Base-by-base conservation (phyloP, 2,888 invertebrate genomes). In the Pterostichus niger region DNA sequence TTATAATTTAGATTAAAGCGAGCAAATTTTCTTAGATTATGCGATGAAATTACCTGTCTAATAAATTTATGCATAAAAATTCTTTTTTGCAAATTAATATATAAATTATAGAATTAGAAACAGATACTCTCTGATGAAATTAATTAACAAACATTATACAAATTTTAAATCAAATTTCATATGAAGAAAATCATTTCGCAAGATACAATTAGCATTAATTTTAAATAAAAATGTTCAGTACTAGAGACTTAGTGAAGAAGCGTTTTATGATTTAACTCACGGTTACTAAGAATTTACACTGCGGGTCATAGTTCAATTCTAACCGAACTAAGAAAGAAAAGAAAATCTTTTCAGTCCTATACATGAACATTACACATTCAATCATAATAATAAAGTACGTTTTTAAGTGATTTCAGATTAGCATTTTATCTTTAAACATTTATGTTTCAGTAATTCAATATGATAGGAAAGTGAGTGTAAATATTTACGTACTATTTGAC, bases 181-280 rank as follows among this genome's bases (percentile, higher is more conserved):
- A 33, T 35, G 35, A 64, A 64, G n/a, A 64, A 35, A 64, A 64
- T 13, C n/a, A 7, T 64, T 24, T 64, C 35, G 64, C n/a, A 64
- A 64, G 64, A 64, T 64, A 64, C 64, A 64, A 64, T 64, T 64
- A 64, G 64, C 64, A 64, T 64, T 64, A 64, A 64, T 64, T 64
- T 13, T n/a, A 13, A 35, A 64, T 64, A 64, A 64, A 24, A 64
- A 64, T 13, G 31, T n/a, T 35, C 33, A 64, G 13, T 64, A 64
- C 64, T 33, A 7, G n/a, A 33, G 33, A 13, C 13, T 7, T 64
- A 64, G 35, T 64, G 64, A 64, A 64, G 64, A 64, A 64, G 64
- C 6, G 11, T n/a, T 59, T 64, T 13, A 13, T 35, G 3, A 35
- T 35, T 61, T 61, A 61, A 61, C 33, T n/a, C 64, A 13, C 64